Conservation (phyloP, 2,888 invertebrate genomes). For the Prostheceraeus crozeri region DNA sequence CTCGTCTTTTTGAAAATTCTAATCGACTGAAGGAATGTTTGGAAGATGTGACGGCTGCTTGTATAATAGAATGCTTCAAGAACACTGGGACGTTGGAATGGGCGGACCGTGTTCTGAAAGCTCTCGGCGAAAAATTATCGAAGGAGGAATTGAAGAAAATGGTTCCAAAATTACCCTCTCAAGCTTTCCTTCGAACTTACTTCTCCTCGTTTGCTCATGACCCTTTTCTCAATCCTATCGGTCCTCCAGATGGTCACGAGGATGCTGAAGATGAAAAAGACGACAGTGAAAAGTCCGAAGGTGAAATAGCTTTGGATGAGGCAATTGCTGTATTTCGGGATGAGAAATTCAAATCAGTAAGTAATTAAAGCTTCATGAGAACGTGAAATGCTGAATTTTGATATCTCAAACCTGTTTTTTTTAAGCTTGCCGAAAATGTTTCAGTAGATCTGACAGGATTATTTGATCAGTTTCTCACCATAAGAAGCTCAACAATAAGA, state of each 20-base stretch:
- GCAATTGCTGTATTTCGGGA: no score
- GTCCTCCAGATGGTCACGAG: constrained; percentile 45
- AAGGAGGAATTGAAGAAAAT: constrained; percentile 59
- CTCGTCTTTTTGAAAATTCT: constrained; percentile 65
- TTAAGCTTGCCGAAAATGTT: no score
- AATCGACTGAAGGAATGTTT: constrained; percentile 72
- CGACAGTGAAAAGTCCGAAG: no score
- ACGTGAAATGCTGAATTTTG: no score
- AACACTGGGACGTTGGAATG: constrained; percentile 64
- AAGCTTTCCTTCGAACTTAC: constrained; percentile 75
- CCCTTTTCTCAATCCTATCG: constrained; percentile 63
- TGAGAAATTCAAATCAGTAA: no score
- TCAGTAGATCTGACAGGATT: no score
- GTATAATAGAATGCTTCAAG: constrained; percentile 78
- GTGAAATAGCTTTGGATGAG: no score
- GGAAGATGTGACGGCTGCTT: constrained; percentile 84
- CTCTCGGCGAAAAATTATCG: constrained; percentile 60
- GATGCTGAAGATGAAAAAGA: no score
- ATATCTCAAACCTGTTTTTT: no score
- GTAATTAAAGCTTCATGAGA: no score
- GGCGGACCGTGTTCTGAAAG: constrained; percentile 72
- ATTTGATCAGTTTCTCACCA: no score
- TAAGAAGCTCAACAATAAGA: no score
- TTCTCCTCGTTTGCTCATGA: constrained; percentile 79
- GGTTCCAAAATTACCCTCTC: constrained; percentile 71